Evolutionary conservation across 2,113 vertebrate genomes (phyloP).

Genomic region (Turdus rufiventris): DNA sequence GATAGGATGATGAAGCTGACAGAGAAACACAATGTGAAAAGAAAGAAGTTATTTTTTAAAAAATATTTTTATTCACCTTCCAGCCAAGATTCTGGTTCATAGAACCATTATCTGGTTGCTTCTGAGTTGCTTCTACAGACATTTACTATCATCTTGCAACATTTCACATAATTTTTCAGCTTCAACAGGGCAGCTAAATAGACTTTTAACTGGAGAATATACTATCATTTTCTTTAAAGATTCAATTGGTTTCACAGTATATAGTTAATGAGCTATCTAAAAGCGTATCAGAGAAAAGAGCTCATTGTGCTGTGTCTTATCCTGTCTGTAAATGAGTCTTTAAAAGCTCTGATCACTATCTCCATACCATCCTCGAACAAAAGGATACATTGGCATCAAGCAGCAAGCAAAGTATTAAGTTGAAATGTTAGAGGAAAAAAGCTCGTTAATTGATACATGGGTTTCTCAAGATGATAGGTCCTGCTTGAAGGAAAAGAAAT

Average conservation of each 20-base stretch:
- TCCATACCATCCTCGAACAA: neutral
- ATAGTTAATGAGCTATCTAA: constrained; percentile 36
- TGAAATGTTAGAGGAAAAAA: neutral
- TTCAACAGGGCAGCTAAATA: neutral
- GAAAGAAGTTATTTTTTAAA: neutral
- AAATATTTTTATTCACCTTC: neutral
- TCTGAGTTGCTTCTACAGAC: neutral
- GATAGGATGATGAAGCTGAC: neutral
- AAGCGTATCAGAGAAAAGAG: neutral
- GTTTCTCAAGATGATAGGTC: neutral
- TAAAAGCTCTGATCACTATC: constrained; percentile 13
- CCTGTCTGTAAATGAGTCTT: neutral
- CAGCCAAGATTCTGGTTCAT: neutral
- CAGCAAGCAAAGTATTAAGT: neutral
- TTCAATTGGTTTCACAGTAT: neutral
- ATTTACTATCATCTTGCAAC: neutral
- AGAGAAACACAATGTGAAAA: neutral
- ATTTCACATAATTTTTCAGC: neutral
- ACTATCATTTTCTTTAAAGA: neutral
- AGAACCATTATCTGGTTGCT: neutral
- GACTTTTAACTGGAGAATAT: neutral
- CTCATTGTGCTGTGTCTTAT: neutral
- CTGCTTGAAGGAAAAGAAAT: neutral
- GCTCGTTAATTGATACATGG: neutral
- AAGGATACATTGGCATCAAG: neutral